A percentile compares a stretch with the other conserved stretches of the same genome.
Evolutionary conservation across 1,140 invertebrate genomes (phyloP).

Genomic region (Cherax destructor): DNA sequence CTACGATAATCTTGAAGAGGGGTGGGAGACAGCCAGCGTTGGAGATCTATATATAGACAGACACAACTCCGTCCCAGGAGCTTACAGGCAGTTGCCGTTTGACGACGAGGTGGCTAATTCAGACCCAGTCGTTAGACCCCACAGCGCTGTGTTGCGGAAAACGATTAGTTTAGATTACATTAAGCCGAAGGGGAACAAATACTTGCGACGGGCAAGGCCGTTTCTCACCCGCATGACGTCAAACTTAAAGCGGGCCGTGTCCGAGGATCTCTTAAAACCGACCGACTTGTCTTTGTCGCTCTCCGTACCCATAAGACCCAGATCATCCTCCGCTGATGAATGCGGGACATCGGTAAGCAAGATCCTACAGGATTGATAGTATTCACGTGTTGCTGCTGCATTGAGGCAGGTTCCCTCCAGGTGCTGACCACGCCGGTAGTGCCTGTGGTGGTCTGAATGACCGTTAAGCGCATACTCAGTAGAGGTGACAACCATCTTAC

Average conservation of each 20-base stretch:
- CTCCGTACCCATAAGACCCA: not conserved
- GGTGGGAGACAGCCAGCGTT: not conserved
- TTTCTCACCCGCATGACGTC: not conserved
- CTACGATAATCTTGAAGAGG: not conserved
- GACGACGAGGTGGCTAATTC: not conserved
- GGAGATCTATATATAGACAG: not conserved
- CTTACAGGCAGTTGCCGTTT: not conserved
- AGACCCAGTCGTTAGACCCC: not conserved
- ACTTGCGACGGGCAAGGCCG: not conserved
- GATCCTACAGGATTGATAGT: too few species aligned
- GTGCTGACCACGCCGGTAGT: too few species aligned
- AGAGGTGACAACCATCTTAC: too few species aligned
- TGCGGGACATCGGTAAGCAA: too few species aligned
- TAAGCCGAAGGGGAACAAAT: slow-evolving; percentile 22
- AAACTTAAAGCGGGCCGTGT: slow-evolving; percentile 4
- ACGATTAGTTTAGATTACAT: slow-evolving; percentile 9
- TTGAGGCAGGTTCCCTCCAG: too few species aligned
- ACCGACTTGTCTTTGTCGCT: not conserved
- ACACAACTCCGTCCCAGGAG: not conserved
- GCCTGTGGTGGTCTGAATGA: too few species aligned
- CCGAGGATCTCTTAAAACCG: slow-evolving; percentile 6
- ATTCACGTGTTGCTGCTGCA: too few species aligned
- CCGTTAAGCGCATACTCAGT: too few species aligned
- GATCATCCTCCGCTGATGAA: not conserved
- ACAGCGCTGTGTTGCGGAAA: not conserved